Conservation (phyloP, 1,140 invertebrate species). For the Littorina saxatilis region DNA sequence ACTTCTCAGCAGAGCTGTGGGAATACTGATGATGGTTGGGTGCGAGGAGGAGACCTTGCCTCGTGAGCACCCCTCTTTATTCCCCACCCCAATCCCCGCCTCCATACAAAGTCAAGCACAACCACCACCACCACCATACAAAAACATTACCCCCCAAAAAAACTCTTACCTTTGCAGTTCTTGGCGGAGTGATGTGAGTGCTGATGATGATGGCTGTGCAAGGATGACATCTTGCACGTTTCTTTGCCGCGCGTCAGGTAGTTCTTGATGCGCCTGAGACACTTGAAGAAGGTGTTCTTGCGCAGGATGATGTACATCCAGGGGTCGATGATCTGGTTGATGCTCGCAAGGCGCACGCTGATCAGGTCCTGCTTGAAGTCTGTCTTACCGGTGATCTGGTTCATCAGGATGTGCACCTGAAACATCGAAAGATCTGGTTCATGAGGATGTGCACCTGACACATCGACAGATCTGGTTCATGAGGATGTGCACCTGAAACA, state of each 20-base stretch:
- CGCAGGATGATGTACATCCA: conserved; percentile 76
- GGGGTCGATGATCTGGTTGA: conserved; percentile 76
- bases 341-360: conserved; percentile 72
- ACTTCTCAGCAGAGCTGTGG: no score
- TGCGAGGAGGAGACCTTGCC: no score
- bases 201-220: background rate
- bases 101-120: background rate
- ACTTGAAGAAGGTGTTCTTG: conserved; percentile 61
- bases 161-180: background rate
- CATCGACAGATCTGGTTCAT: no score
- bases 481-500: no score
- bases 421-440: no score
- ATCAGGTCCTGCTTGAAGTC: conserved; percentile 71
- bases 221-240: background rate
- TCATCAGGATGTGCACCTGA: conserved; percentile 74
- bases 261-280: conserved; percentile 54
- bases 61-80: no score
- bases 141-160: background rate
- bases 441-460: no score
- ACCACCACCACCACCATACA: background rate
- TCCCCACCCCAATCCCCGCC: no score
- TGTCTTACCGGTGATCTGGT: conserved; percentile 62
- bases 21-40: no score
- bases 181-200: background rate
- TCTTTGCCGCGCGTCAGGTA: conserved; percentile 27